These are phyloP conservation scores for Corbicula japonica DNA, from an alignment of 2,888 invertebrate genomes.

Conservation along the genomic window DNA sequence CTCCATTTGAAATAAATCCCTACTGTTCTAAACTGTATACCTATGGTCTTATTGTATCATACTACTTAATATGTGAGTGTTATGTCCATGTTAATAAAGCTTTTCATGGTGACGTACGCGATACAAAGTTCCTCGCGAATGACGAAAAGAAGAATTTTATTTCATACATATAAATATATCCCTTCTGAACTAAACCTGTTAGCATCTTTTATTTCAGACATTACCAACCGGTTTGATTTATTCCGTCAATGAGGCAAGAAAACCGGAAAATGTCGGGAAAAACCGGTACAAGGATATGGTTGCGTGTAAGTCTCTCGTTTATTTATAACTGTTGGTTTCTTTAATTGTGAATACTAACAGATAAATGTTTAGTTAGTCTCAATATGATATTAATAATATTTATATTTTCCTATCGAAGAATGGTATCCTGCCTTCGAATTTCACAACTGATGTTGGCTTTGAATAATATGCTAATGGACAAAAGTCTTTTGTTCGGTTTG, in stretches of 20 bases:
- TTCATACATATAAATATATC: too few relatives aligned
- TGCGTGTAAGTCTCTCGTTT: slow-evolving; percentile 4
- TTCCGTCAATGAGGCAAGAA: background rate
- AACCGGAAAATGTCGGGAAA: background rate
- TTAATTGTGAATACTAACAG: background rate
- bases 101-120: too few relatives aligned
- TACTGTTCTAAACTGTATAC: too few relatives aligned
- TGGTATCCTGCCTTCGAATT: background rate
- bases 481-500: too few relatives aligned
- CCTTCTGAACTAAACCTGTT: too few relatives aligned
- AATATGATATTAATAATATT: background rate
- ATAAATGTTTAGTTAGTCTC: background rate
- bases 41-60: too few relatives aligned
- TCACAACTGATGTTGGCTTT: background rate
- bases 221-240: slow-evolving; percentile 1
- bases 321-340: background rate
- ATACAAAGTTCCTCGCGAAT: too few relatives aligned
- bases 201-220: background rate
- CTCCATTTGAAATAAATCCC: too few relatives aligned
- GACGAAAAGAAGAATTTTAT: too few relatives aligned
- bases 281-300: slow-evolving; percentile 18
- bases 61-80: too few relatives aligned
- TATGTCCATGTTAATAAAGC: too few relatives aligned
- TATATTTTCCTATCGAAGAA: background rate
- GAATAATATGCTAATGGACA: background rate